Conservation (phyloP, 2,888 invertebrate species). For the Ecliptopera silaceata region DNA sequence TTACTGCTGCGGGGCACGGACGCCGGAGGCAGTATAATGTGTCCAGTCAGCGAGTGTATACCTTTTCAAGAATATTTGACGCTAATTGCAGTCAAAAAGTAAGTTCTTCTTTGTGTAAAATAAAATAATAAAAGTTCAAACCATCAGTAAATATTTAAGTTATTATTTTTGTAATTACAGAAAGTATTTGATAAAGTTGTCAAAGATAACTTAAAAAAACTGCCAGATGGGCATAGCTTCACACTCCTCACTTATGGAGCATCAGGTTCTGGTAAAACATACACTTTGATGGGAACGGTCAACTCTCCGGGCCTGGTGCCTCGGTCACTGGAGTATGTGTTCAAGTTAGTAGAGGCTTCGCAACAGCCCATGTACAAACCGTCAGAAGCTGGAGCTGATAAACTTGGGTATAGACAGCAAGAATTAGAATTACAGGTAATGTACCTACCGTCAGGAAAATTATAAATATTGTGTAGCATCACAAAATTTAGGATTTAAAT, state of each 20-base stretch:
- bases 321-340: conserved; percentile 83
- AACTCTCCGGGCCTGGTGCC: conserved; percentile 86
- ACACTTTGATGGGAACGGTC: conserved; percentile 88
- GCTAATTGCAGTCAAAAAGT: conserved; percentile 64
- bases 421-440: conserved; percentile 71
- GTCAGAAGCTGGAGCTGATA: conserved; percentile 61
- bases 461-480: too few relatives aligned
- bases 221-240: conserved; percentile 86
- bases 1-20: conserved; percentile 66
- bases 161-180: conserved; percentile 50
- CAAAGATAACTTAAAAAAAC: conserved; percentile 81
- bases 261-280: conserved; percentile 95
- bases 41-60: conserved; percentile 75
- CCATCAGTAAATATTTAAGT: too few relatives aligned
- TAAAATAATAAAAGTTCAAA: too few relatives aligned
- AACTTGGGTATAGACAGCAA: conserved; percentile 56
- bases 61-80: conserved; percentile 73
- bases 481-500: too few relatives aligned
- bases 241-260: conserved; percentile 94
- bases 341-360: conserved; percentile 70
- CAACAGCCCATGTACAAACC: conserved; percentile 68
- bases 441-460: too few relatives aligned
- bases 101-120: neutral
- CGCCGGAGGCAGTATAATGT: conserved; percentile 73
- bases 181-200: conserved; percentile 82